phyloP scores from a whole-genome alignment of 2,797 vertebrate species.

The Ceyx erithaca region DNA sequence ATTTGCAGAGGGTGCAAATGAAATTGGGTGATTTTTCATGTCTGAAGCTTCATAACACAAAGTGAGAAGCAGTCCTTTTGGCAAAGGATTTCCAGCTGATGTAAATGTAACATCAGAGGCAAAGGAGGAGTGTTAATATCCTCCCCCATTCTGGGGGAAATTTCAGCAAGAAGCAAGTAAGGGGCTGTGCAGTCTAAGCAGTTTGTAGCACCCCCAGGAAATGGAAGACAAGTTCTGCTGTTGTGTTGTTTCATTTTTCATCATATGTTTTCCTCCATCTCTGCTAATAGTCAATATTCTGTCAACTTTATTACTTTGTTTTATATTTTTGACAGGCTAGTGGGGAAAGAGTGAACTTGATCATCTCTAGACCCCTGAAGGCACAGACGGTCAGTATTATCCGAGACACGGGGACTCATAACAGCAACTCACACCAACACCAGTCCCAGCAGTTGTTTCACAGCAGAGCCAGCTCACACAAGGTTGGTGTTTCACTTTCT shows the following conservation, averaged over 20 bases:
- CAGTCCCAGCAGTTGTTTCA: slow-evolving; percentile 82
- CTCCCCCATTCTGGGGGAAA: neutral
- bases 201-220: neutral
- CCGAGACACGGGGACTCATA: slow-evolving; percentile 88
- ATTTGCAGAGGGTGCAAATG: neutral
- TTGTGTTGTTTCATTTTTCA: neutral
- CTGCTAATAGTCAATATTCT: neutral
- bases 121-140: neutral
- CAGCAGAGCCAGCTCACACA: slow-evolving; percentile 89
- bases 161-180: neutral
- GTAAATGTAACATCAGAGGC: neutral
- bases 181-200: neutral
- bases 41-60: neutral
- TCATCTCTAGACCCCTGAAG: slow-evolving; percentile 90
- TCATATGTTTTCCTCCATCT: neutral
- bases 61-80: neutral
- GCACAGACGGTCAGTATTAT: slow-evolving; percentile 83
- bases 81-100: neutral
- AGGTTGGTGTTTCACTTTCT: slow-evolving; percentile 80
- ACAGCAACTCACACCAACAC: slow-evolving; percentile 81
- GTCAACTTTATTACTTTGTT: neutral
- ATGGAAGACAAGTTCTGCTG: neutral
- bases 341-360: slow-evolving; percentile 92
- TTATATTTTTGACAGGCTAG: slow-evolving; percentile 85
- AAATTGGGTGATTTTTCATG: neutral